Evolutionary conservation across 2,888 invertebrate genomes (phyloP).

Genomic region (Didymodactylos carnosus): DNA sequence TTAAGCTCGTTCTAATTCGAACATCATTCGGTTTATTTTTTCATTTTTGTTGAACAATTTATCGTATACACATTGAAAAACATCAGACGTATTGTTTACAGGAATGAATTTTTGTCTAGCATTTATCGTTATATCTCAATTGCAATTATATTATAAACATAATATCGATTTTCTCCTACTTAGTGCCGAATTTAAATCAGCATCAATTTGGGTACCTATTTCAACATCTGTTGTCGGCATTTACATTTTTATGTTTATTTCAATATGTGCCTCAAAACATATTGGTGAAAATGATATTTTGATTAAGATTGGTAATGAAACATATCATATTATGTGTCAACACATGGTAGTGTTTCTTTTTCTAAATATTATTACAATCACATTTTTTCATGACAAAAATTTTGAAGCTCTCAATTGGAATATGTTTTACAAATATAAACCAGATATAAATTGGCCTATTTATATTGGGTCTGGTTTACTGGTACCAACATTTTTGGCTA

Average conservation of each 20-base stretch:
- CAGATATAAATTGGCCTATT: neutral
- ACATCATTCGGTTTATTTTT: neutral
- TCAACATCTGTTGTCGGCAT: neutral
- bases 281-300: neutral
- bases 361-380: neutral
- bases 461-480: neutral
- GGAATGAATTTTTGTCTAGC: neutral
- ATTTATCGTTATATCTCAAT: neutral
- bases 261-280: neutral
- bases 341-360: neutral
- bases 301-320: neutral
- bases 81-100: neutral
- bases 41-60: neutral
- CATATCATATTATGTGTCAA: neutral
- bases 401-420: neutral
- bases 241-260: neutral
- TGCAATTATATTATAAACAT: neutral
- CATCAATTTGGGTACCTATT: neutral
- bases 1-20: neutral
- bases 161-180: neutral
- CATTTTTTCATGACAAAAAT: neutral
- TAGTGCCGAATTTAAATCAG: neutral
- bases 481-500: neutral
- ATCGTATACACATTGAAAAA: neutral
- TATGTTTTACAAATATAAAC: neutral